Conservation (phyloP, 2,113 vertebrate species). For the Excalfactoria chinensis region DNA sequence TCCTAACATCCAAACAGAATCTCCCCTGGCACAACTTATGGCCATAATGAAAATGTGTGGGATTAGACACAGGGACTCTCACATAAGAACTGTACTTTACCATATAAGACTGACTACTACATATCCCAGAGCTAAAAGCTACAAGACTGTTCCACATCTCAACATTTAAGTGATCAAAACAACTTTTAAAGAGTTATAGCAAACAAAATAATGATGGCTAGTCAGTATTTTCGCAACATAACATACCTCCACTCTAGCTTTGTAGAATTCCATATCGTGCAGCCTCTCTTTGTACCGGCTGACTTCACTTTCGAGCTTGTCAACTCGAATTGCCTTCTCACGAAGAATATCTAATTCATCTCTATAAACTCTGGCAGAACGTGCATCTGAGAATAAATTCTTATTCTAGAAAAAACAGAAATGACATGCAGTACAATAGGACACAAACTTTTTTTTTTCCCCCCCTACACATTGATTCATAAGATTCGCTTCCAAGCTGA, state of each 20-base stretch:
- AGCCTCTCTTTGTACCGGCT: slow-evolving; percentile 92
- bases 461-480: background rate
- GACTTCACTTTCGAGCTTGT: slow-evolving; percentile 98
- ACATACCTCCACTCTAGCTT: slow-evolving; percentile 93
- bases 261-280: slow-evolving; percentile 98
- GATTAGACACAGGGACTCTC: background rate
- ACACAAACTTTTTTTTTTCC: background rate
- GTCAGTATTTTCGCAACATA: background rate
- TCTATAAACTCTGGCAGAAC: slow-evolving; percentile 91
- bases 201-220: background rate
- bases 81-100: background rate
- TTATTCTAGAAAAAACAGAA: slow-evolving; percentile 83
- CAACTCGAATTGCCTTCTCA: slow-evolving; percentile 94
- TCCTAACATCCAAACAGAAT: no score
- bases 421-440: background rate
- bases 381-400: slow-evolving; percentile 92
- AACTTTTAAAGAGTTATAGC: background rate
- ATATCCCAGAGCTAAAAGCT: background rate
- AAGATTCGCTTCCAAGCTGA: background rate
- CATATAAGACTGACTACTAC: background rate
- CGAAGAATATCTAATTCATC: slow-evolving; percentile 95
- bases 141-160: fast-evolving
- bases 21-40: no score
- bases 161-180: background rate
- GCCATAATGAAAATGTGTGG: background rate